Evolutionary conservation across 2,888 invertebrate genomes (phyloP).

Genomic region (Hirudinaria manillensis): DNA sequence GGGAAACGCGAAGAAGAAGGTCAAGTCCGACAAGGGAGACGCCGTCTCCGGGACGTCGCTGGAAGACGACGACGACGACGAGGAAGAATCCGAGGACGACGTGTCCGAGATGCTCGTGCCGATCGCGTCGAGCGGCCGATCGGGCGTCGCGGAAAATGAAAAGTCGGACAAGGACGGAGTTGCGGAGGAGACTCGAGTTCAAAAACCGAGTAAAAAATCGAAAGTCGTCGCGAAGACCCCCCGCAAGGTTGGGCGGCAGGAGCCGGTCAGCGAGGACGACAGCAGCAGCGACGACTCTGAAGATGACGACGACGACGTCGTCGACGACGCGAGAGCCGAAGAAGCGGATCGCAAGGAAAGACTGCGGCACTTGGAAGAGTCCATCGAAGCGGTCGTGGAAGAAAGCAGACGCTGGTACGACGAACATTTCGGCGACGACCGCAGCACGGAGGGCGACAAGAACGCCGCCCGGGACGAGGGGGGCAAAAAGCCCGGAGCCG

Average conservation of each 20-base stretch:
- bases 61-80: constrained; percentile 23
- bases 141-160: neutral
- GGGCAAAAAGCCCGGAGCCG: neutral
- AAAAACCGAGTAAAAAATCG: neutral
- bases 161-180: neutral
- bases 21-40: neutral
- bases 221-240: neutral
- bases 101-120: neutral
- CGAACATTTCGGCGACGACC: constrained; percentile 13
- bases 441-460: neutral
- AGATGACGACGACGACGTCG: neutral
- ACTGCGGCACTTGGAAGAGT: constrained; percentile 4
- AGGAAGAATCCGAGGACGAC: neutral
- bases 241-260: neutral
- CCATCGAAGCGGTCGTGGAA: neutral
- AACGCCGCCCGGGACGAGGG: neutral
- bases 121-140: neutral
- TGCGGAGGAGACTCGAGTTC: neutral
- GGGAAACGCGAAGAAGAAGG: constrained; percentile 17
- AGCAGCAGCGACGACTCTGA: neutral
- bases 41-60: neutral
- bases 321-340: neutral
- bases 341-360: neutral
- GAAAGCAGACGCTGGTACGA: constrained; percentile 20
- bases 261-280: neutral